Evolutionary conservation across 2,888 invertebrate species (phyloP).

Genomic region (Dione vanillae): DNA sequence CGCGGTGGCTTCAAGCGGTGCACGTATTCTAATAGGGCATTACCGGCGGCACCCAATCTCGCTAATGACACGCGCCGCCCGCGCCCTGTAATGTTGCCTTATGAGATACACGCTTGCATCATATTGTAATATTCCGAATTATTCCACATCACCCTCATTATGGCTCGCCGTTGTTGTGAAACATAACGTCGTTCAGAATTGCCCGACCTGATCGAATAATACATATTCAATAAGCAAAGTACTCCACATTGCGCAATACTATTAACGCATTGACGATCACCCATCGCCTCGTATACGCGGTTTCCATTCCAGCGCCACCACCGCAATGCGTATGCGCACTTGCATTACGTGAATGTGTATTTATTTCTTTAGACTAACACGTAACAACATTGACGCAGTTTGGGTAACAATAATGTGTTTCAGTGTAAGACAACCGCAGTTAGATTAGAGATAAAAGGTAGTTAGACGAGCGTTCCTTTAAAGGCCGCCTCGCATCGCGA

Average conservation of each 20-base stretch:
- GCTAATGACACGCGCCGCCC: slow-evolving; percentile 46
- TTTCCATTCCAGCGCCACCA: too few relatives aligned
- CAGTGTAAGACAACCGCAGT: slow-evolving; percentile 12
- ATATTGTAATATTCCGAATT: slow-evolving; percentile 39
- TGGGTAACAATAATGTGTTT: slow-evolving; percentile 30
- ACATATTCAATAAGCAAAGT: slow-evolving; percentile 42
- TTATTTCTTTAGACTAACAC: neutral
- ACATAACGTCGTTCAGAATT: slow-evolving; percentile 27
- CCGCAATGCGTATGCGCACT: too few relatives aligned
- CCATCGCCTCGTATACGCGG: too few relatives aligned
- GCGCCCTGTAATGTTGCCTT: slow-evolving; percentile 47
- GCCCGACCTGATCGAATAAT: slow-evolving; percentile 32
- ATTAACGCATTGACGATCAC: neutral
- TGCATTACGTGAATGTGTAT: neutral
- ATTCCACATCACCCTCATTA: slow-evolving; percentile 31
- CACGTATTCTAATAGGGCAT: slow-evolving; percentile 53
- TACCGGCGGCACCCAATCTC: slow-evolving; percentile 46
- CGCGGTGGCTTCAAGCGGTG: slow-evolving; percentile 48
- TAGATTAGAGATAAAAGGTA: slow-evolving; percentile 32
- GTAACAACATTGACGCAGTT: neutral
- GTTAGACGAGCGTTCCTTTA: slow-evolving; percentile 42
- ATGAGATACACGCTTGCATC: slow-evolving; percentile 49
- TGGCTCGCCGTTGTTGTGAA: slow-evolving; percentile 29
- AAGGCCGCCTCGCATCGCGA: slow-evolving; percentile 38
- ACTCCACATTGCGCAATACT: slow-evolving; percentile 22